Base-by-base conservation (phyloP, 2,888 invertebrate species). In the Trichacis sp. region DNA sequence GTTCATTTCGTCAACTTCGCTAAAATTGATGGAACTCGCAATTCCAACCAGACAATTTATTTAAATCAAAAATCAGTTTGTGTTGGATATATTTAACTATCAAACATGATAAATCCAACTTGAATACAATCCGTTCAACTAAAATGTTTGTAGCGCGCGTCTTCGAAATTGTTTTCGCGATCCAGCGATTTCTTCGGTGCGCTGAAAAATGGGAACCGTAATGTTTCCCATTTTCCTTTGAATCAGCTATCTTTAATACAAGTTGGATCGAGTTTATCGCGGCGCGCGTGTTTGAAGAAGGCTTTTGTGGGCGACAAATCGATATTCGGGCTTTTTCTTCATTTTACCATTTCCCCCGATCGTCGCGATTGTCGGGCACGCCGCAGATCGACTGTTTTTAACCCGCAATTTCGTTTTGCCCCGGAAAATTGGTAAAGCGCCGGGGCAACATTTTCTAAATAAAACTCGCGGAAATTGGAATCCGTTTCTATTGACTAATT, bases 251-350 rank as follows among this genome's bases (percentile, higher is more conserved):
- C 17, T 42, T 42, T 42, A 14, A 42, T 42, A 18, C 18, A 17
- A 18, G 42, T 15, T 42, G 18, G 12, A 42, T 42, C 18, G 42
- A 42, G 42, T 42, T 15, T 6, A 33, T 33, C 33, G 33, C n/a
- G n/a, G 3, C n/a, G 15, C 6, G 42, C 15, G 18, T 42, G 42
- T 15, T 18, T 42, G 42, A 4, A 9, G 8, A 42, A 42, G 18
- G 42, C 42, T 18, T 42, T 42, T 15, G 42, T 18, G 18, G 18
- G 15, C 18, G 42, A 18, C 15, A 18, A 42, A 42, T 42, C 42
- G 42, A 42, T 42, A 42, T 42, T 12, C 42, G 24, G 42, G 42
- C 42, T 42, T 42, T 42, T 18, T 42, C 42, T 42, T 42, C 18
- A 42, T 42, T 42, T 17, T 17, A n/a, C 42, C 42, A 17, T n/a